Conservation (phyloP, 2,797 vertebrate genomes). For the Austrolebias charrua region DNA sequence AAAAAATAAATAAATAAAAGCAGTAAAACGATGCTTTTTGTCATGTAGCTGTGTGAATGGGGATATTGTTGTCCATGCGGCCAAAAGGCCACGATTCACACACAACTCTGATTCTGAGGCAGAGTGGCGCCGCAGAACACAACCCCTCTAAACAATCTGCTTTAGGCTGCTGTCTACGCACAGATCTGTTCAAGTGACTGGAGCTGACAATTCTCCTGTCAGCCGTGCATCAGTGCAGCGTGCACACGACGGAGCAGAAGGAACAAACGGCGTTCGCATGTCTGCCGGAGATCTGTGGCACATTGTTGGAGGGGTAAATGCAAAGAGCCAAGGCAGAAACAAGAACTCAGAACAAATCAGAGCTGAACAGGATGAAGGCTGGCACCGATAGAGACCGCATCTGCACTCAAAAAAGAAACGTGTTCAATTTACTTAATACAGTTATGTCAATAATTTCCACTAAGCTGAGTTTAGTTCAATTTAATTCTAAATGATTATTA, state of each 20-base stretch:
- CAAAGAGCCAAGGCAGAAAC: conserved; percentile 37
- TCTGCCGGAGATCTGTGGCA: conserved; percentile 38
- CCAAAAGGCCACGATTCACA: conserved; percentile 12
- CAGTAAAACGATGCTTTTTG: conserved; percentile 11
- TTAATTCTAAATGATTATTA: too few species aligned
- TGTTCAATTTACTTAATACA: too few species aligned
- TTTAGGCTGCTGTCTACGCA: conserved; percentile 46
- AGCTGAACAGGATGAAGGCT: conserved; percentile 35
- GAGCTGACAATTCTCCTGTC: conserved; percentile 55
- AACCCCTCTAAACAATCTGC: conserved; percentile 25
- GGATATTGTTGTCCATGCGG: conserved; percentile 16
- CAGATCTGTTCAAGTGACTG: conserved; percentile 44
- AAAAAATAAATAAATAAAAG: conserved; percentile 22
- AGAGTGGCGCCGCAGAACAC: conserved; percentile 33
- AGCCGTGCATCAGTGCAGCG: conserved; percentile 35
- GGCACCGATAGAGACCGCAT: conserved; percentile 52
- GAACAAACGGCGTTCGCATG: conserved; percentile 55
- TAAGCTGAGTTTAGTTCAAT: too few species aligned
- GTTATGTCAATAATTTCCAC: too few species aligned
- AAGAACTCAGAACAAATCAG: conserved; percentile 51
- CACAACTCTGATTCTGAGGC: conserved; percentile 22
- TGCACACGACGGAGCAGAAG: conserved; percentile 36
- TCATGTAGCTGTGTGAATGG: conserved; percentile 13
- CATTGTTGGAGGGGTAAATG: conserved; percentile 32
- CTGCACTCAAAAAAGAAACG: too few species aligned